Base-by-base conservation (phyloP, 1,140 invertebrate species). In the Aphelinus certus region DNA sequence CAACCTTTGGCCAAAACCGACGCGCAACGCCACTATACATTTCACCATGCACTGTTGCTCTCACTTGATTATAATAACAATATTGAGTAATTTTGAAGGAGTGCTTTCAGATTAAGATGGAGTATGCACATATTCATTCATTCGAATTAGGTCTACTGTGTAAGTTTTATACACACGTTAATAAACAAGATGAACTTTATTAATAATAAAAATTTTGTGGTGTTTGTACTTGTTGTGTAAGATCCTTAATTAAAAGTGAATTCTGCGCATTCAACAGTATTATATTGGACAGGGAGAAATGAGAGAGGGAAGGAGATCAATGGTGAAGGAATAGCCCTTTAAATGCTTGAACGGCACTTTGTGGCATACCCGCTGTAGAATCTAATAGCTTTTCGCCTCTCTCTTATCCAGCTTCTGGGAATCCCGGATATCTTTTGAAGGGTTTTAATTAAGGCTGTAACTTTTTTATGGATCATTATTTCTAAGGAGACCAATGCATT, bases 271-370 rank as follows among this genome's bases (percentile, higher is more conserved):
- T 26, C 26, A 26, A 26, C 26, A 26, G 26, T 26, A 26, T 26
- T 26, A 26, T 26, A 26, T 26, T 26, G 26, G 26, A 26, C 26
- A 26, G 26, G 26, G 26, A 26, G 26, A 26, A 26, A 64, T 53
- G 58, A 77, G 49, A 60, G 73, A 51, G 66, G 65, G 66, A 70
- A 77, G 74, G 65, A 26, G 26, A 26, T 26, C 26, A 26, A 26
- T 26, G 26, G 26, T 26, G 26, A 26, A 26, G 56, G 55, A 47
- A 66, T n/a, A 42, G 10, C 55, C 46, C 42, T 4, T 55, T 56
- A 73, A 67, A 73, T 1, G 57, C 72, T 67, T 42, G 64, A 73
- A 57, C 63, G 56, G 57, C 72, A 73, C 72, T 73, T 73, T 73
- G n/a, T 6, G 57, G 56, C 56, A 47, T 58, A 26, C 42, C 65